These are phyloP conservation scores for Globodera ellingtonae DNA, from an alignment of 1,140 invertebrate species.

Conservation along the genomic window DNA sequence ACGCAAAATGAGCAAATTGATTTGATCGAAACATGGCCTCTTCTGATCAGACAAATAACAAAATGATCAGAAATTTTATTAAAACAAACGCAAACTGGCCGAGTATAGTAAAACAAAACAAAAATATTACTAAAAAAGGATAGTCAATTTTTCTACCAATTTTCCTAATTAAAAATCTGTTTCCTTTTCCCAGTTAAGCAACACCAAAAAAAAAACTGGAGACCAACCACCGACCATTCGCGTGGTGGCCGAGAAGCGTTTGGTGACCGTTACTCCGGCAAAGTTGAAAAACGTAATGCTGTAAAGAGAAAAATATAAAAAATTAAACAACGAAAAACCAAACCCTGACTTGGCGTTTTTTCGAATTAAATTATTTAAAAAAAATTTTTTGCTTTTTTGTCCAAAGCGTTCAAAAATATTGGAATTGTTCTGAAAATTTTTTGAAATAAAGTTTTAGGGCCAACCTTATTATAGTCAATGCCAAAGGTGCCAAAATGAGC, in stretches of 20 bases:
- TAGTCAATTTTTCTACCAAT: neutral
- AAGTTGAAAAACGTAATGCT: conserved; percentile 97
- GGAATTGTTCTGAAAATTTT: neutral
- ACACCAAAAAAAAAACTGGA: neutral
- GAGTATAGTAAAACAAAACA: neutral
- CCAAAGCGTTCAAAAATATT: too few relatives aligned
- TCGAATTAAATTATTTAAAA: too few relatives aligned
- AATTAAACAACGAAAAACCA: neutral
- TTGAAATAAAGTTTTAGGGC: neutral
- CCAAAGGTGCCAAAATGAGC: conserved; percentile 36
- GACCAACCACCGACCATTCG: conserved; percentile 32
- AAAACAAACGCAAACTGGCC: conserved; percentile 5
- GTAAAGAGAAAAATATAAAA: neutral
- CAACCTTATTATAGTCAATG: conserved; percentile 66
- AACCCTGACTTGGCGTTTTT: too few relatives aligned
- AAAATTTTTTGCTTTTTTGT: too few relatives aligned
- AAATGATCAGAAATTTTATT: neutral
- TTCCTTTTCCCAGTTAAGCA: too few relatives aligned
- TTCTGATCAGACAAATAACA: too few relatives aligned
- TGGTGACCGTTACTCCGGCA: conserved; percentile 90
- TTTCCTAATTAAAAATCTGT: neutral
- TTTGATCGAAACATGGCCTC: too few relatives aligned
- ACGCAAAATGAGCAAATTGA: neutral
- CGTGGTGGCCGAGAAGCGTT: conserved; percentile 71
- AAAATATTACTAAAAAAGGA: neutral